Conservation (phyloP, 2,888 invertebrate genomes). For the Pseudoips prasinana region DNA sequence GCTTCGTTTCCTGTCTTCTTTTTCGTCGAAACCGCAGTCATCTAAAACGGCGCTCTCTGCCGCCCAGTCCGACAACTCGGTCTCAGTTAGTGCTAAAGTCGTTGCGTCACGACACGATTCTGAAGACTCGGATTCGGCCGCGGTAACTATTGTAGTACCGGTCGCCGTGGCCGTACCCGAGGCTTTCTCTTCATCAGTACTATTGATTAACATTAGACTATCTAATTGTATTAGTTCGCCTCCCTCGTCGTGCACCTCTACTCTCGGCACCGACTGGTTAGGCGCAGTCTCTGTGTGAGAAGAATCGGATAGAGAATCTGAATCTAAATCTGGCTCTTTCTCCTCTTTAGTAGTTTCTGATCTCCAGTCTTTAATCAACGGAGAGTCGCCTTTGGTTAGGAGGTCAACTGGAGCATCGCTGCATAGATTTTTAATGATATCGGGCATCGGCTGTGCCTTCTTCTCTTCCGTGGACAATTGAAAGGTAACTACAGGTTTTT, state of each 20-base stretch:
- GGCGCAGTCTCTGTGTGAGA: slow-evolving; percentile 64
- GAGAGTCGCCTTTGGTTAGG: slow-evolving; percentile 57
- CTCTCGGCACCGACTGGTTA: slow-evolving; percentile 83
- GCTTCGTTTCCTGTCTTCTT: slow-evolving; percentile 52
- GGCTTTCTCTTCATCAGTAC: slow-evolving; percentile 51
- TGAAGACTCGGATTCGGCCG: slow-evolving; percentile 73
- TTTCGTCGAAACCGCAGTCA: slow-evolving; percentile 82
- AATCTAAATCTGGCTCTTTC: slow-evolving; percentile 77
- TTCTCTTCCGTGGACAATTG: slow-evolving; percentile 56
- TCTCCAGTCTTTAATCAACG: slow-evolving; percentile 60
- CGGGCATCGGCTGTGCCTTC: slow-evolving; percentile 81
- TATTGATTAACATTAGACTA: slow-evolving; percentile 78
- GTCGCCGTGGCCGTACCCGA: slow-evolving; percentile 57
- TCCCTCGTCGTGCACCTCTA: slow-evolving; percentile 88
- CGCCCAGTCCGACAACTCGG: slow-evolving; percentile 95
- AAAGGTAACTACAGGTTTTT: slow-evolving; percentile 50
- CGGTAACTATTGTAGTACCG: slow-evolving; percentile 68
- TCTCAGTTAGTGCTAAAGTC: slow-evolving; percentile 90
- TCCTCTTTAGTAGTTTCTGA: slow-evolving; percentile 74
- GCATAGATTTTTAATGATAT: slow-evolving; percentile 78
- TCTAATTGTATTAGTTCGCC: slow-evolving; percentile 85
- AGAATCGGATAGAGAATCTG: slow-evolving; percentile 80
- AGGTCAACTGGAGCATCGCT: slow-evolving; percentile 65
- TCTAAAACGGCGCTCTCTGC: slow-evolving; percentile 90
- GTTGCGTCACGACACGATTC: slow-evolving; percentile 87